These are phyloP conservation scores for Morus bassanus DNA, from an alignment of 2,797 vertebrate species.

Conservation along the genomic window DNA sequence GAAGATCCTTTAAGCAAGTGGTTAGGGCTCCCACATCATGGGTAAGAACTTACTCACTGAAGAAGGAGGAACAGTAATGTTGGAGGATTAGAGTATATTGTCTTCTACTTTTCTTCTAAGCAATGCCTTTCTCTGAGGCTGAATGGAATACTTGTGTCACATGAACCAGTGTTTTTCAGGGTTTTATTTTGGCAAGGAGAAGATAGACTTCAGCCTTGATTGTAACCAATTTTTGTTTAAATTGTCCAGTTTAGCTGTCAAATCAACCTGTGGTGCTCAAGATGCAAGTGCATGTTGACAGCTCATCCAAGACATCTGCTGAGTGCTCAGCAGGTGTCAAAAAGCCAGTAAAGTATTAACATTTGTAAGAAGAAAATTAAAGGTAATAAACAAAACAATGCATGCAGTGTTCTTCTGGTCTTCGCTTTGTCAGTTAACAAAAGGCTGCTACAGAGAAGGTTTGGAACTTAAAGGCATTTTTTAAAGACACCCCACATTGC, in stretches of 20 bases:
- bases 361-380: not conserved
- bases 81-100: not conserved
- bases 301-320: not conserved
- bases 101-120: not conserved
- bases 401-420: not conserved
- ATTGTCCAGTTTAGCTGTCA: conserved; percentile 34
- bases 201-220: not conserved
- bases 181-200: not conserved
- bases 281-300: not conserved
- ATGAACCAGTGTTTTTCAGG: not conserved
- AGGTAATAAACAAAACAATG: not conserved
- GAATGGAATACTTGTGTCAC: not conserved
- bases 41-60: not conserved
- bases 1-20: not conserved
- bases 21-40: not conserved
- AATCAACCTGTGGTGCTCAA: not conserved
- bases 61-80: not conserved
- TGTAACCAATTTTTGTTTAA: conserved; percentile 14
- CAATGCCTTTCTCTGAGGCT: not conserved
- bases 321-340: not conserved
- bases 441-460: not conserved
- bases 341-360: not conserved
- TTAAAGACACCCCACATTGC: not conserved
- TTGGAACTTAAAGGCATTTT: not conserved
- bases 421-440: not conserved